Evolutionary conservation across 2,113 vertebrate species (phyloP), one percentile per base, ranked within the genome.

Genomic region (Poicephalus gulielmi): DNA sequence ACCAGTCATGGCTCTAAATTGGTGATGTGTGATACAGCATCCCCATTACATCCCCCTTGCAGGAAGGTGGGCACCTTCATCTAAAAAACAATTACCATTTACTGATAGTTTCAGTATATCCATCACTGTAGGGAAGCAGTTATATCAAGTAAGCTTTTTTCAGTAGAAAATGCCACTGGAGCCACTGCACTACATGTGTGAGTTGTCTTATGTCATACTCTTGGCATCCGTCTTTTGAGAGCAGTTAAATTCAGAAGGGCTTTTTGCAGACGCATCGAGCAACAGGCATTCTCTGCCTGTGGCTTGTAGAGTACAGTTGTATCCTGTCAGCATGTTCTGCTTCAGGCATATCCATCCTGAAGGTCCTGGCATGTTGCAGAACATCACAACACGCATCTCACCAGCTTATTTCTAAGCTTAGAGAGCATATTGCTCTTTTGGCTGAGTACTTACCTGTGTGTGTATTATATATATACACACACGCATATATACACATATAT

Each of bases 141-240:
- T 76, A 37, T 50, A 23, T 30, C 24, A 39, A 64, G 57, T 33
- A 22, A 44, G 24, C 64, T 53, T 37, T 86, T 44, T 24, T 44
- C 24, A 25, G 41, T 28, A 25, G 47, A 49, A 63, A 39, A 37
- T 20, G 16, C 39, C 55, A 4, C 10, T 24, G 27, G 52, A 60
- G 46, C 37, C 60, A 27, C 41, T 74, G 19, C 0, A 4, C 44
- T 14, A 1, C 2, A 1, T 24, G 23, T 6, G 4, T 23, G 83
- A 69, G 69, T 49, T 28, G 47, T 28, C 62, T 41, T 57, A 9
- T 0, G 6, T 46, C 22, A 0, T 49, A 4, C 37, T 84, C 25
- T 33, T 44, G 39, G 28, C 22, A 33, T 35, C 43, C 4, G 1
- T 64, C 81, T 60, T 41, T 60, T 9, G 64, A 55, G 57, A 73